Conservation (phyloP, 2,797 vertebrate species). For the Prionace glauca region DNA sequence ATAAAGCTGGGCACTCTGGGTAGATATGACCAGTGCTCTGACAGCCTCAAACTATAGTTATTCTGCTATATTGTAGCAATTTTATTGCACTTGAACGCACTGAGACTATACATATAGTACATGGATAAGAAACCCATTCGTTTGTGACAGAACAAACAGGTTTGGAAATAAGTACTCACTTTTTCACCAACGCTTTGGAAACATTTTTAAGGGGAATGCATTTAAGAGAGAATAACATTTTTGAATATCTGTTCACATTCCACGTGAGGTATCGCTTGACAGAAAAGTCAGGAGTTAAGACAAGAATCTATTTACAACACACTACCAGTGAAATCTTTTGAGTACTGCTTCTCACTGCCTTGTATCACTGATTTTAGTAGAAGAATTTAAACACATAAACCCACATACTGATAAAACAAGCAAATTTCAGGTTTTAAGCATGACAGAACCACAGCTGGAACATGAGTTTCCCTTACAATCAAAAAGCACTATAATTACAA, state of each 20-base stretch:
- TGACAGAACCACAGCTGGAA: slow-evolving; percentile 27
- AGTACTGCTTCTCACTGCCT: background rate
- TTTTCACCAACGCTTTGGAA: background rate
- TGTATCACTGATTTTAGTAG: background rate
- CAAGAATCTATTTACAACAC: background rate
- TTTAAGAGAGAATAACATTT: background rate
- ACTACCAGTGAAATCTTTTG: background rate
- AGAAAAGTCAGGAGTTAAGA: background rate
- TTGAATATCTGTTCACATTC: background rate
- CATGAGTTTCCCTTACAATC: background rate
- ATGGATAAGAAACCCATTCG: background rate
- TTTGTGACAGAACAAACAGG: background rate
- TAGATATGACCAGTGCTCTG: background rate
- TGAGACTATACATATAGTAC: background rate
- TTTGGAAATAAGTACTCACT: background rate
- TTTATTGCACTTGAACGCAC: background rate
- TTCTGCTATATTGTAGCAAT: background rate
- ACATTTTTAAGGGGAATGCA: background rate
- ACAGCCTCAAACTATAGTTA: background rate
- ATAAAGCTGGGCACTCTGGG: background rate
- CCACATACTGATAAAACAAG: background rate
- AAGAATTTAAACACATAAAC: background rate
- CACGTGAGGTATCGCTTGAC: background rate
- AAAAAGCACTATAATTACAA: background rate
- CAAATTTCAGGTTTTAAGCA: background rate